Conservation (phyloP, 2,113 vertebrate genomes). For the Halichoeres trimaculatus region DNA sequence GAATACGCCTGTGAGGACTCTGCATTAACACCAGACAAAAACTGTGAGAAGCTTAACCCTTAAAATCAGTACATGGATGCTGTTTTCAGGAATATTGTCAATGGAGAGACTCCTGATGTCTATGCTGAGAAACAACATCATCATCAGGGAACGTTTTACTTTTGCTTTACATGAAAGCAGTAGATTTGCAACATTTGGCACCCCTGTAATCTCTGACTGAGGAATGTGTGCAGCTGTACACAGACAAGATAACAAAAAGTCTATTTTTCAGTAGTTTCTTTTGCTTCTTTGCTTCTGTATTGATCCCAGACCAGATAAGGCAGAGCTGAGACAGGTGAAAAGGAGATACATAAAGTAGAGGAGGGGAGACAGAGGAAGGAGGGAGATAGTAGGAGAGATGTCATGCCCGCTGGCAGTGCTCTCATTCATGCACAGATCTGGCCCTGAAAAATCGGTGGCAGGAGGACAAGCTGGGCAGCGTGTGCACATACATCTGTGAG, state of each 20-base stretch:
- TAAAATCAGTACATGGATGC: no score
- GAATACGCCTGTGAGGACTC: no score
- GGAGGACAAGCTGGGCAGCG: slow-evolving; percentile 21
- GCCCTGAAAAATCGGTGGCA: slow-evolving; percentile 18
- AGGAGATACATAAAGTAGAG: slow-evolving; percentile 4
- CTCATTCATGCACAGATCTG: slow-evolving; percentile 21
- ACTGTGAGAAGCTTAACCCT: no score
- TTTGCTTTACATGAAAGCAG: background rate
- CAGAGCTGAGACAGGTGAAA: slow-evolving; percentile 24
- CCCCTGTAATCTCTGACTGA: background rate
- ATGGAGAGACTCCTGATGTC: background rate
- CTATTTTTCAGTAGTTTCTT: background rate
- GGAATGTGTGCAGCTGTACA: background rate
- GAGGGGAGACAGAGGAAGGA: background rate
- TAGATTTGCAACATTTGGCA: background rate
- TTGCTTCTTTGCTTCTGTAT: background rate
- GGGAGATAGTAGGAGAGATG: background rate
- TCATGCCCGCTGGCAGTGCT: slow-evolving; percentile 13
- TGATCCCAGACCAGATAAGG: slow-evolving; percentile 7
- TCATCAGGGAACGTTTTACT: no score
- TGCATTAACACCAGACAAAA: no score
- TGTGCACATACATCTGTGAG: slow-evolving; percentile 5
- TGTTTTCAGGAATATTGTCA: no score
- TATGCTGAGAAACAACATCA: background rate
- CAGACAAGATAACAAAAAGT: background rate